phyloP scores from a whole-genome alignment of 2,888 invertebrate species.

The Plebejus argus region DNA sequence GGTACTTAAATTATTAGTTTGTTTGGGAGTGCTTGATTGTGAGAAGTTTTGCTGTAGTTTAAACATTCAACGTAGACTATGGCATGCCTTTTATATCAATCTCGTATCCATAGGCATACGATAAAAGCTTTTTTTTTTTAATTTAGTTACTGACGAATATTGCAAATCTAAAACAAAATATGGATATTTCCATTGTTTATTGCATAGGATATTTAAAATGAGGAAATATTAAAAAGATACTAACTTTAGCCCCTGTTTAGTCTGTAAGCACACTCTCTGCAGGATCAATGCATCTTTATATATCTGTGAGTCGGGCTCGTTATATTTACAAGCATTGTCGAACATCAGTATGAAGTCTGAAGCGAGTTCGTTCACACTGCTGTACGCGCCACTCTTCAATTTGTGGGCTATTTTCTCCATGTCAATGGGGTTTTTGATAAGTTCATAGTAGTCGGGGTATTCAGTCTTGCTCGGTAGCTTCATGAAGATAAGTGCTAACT shows the following conservation, averaged over 20 bases:
- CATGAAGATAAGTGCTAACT: conserved; percentile 96
- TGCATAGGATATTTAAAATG: too few species aligned
- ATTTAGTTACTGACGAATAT: too few species aligned
- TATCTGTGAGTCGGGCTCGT: conserved; percentile 98
- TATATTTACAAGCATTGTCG: conserved; percentile 98
- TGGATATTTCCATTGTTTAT: too few species aligned
- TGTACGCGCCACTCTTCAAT: conserved; percentile 88
- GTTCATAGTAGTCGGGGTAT: conserved; percentile 98
- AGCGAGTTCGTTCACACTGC: conserved; percentile 91
- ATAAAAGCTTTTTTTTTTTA: too few species aligned
- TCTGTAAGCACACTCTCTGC: conserved; percentile 95
- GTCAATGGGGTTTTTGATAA: conserved; percentile 97
- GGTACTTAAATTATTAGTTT: too few species aligned
- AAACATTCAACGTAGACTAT: not conserved
- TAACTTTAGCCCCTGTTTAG: conserved; percentile 90
- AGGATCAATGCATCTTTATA: conserved; percentile 97
- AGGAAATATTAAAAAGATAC: too few species aligned
- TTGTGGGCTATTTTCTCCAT: conserved; percentile 96
- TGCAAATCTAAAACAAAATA: not conserved
- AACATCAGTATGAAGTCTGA: conserved; percentile 96
- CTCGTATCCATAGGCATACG: too few species aligned
- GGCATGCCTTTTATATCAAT: too few species aligned
- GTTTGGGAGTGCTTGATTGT: too few species aligned
- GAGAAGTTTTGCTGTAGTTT: too few species aligned
- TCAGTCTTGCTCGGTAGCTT: conserved; percentile 96